These are phyloP conservation scores for Caenorhabditis brenneri DNA, from an alignment of 1,140 invertebrate genomes.

Conservation along the genomic window DNA sequence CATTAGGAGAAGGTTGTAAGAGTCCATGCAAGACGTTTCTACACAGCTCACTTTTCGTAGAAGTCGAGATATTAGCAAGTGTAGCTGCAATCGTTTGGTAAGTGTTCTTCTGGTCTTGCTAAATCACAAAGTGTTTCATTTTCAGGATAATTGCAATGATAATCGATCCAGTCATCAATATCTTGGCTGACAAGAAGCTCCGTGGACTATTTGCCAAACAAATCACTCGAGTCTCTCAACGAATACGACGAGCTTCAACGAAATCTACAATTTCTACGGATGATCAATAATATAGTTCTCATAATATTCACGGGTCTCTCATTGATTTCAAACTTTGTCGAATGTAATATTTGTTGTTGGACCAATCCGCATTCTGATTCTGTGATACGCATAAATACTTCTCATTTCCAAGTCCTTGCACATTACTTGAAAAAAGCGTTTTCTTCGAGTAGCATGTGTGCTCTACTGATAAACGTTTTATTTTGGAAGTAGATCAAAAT, in stretches of 20 bases:
- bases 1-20: constrained; percentile 52
- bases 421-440: neutral
- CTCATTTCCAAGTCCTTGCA: neutral
- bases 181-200: constrained; percentile 42
- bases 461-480: neutral
- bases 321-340: neutral
- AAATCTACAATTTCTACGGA: constrained; percentile 14
- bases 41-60: constrained; percentile 53
- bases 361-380: neutral
- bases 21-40: constrained; percentile 58
- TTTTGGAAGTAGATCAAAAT: neutral
- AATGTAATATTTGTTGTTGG: neutral
- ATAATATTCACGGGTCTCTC: neutral
- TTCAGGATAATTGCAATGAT: constrained; percentile 52
- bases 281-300: neutral
- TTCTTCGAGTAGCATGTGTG: neutral
- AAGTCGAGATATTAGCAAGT: constrained; percentile 60
- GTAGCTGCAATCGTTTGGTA: constrained; percentile 59
- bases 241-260: neutral
- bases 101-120: neutral
- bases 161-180: constrained; percentile 50
- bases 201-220: constrained; percentile 10
- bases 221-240: neutral
- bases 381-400: neutral
- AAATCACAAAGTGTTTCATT: neutral